Conservation (phyloP, 2,888 invertebrate species). For the Fragum fragum region DNA sequence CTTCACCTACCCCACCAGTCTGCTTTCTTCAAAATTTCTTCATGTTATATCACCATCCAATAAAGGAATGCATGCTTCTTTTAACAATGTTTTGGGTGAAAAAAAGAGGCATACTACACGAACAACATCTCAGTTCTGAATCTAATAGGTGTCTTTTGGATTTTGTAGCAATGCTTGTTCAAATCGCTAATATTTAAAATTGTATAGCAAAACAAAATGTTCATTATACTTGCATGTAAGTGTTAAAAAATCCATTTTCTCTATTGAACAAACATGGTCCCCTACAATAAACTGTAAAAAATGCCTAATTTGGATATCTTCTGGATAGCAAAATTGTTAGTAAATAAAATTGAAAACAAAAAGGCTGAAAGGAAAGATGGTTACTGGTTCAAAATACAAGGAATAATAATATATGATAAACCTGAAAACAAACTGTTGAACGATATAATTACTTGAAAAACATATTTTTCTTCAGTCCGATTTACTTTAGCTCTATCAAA, state of each 20-base stretch:
- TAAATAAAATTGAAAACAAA: slow-evolving; percentile 13
- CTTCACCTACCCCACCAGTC: neutral
- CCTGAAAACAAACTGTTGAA: neutral
- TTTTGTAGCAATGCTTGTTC: neutral
- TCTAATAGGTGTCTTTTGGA: no score
- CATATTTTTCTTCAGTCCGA: no score
- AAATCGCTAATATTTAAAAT: neutral
- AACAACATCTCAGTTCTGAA: no score
- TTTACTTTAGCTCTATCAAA: no score
- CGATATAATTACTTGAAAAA: no score
- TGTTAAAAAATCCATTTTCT: slow-evolving; percentile 19
- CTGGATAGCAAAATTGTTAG: slow-evolving; percentile 5
- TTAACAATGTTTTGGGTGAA: neutral
- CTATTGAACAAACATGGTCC: slow-evolving; percentile 20
- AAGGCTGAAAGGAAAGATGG: slow-evolving; percentile 16
- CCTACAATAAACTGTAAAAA: slow-evolving; percentile 13
- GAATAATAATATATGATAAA: neutral
- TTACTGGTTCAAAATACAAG: neutral
- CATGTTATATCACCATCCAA: slow-evolving; percentile 20
- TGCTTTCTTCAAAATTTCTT: slow-evolving; percentile 23
- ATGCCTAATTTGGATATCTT: slow-evolving; percentile 8
- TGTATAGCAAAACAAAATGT: slow-evolving; percentile 4
- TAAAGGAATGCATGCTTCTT: slow-evolving; percentile 15
- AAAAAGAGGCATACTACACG: no score
- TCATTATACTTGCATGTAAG: slow-evolving; percentile 24